Evolutionary conservation across 2,888 invertebrate species (phyloP).

Genomic region (Seira sanloemensis): DNA sequence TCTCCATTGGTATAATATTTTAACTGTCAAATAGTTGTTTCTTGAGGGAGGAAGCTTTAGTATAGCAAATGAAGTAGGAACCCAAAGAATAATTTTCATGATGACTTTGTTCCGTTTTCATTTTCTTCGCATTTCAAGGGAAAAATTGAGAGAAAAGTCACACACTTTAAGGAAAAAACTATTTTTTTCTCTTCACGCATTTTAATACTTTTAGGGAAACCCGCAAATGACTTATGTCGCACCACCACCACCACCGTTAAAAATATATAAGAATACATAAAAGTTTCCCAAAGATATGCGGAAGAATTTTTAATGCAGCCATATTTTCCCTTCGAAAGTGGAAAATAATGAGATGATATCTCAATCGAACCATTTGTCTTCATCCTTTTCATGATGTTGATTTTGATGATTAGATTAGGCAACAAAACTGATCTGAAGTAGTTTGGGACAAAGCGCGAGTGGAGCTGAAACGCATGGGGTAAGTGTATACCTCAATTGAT

Average conservation of each 20-base stretch:
- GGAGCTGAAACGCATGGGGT: neutral
- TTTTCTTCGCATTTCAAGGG: neutral
- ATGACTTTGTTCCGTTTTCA: constrained; percentile 33
- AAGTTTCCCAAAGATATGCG: neutral
- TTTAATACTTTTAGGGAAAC: constrained; percentile 51
- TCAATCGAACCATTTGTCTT: constrained; percentile 35
- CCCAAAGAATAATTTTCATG: constrained; percentile 30
- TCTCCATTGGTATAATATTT: constrained; percentile 48
- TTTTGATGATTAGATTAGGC: constrained; percentile 56
- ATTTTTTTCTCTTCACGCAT: constrained; percentile 46
- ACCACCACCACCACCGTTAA: no score
- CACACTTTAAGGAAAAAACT: constrained; percentile 18
- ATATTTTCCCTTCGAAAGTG: neutral
- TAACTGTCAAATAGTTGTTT: constrained; percentile 48
- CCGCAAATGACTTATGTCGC: constrained; percentile 53
- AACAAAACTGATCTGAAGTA: neutral
- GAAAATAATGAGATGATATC: constrained; percentile 30
- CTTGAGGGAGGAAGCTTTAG: constrained; percentile 9
- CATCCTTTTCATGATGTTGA: constrained; percentile 27
- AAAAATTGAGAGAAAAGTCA: constrained; percentile 2
- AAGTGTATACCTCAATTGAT: neutral
- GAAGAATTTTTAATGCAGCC: neutral
- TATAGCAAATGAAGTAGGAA: neutral
- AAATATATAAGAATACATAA: constrained; percentile 11
- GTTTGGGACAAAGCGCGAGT: neutral